Evolutionary conservation across 2,888 invertebrate species (phyloP).

Genomic region (Drosophila paramelanica): DNA sequence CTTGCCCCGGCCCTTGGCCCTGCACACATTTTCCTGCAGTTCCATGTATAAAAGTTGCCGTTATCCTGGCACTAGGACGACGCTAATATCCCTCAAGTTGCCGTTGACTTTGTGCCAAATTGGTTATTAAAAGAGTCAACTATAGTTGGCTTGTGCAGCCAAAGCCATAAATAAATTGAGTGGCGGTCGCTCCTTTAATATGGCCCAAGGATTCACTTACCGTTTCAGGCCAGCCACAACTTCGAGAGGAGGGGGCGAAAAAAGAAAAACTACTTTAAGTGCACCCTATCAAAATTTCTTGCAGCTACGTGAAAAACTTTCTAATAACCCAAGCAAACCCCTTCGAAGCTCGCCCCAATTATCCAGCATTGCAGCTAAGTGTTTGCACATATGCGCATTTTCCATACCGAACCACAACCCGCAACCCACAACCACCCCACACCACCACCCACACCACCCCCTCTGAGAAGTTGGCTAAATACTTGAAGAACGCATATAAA

Average conservation of each 20-base stretch:
- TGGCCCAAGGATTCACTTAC: background rate
- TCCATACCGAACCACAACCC: background rate
- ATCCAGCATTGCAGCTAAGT: background rate
- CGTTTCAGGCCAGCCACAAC: constrained; percentile 2
- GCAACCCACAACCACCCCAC: no score
- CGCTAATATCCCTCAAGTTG: constrained; percentile 68
- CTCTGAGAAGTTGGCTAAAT: no score
- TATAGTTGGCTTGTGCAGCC: constrained; percentile 43
- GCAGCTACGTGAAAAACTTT: constrained; percentile 17
- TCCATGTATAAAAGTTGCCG: constrained; percentile 20
- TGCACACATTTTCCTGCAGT: constrained; percentile 7
- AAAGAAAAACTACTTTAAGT: constrained; percentile 22
- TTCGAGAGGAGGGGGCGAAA: background rate
- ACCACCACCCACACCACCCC: no score
- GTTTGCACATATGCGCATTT: constrained; percentile 3
- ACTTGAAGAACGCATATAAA: no score
- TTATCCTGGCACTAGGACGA: constrained; percentile 30
- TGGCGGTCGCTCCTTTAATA: constrained; percentile 17
- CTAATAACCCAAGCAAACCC: background rate
- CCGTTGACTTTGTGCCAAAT: constrained; percentile 64
- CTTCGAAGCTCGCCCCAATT: background rate
- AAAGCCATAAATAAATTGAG: constrained; percentile 53
- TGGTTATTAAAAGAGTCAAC: constrained; percentile 75
- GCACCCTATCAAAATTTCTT: constrained; percentile 9
- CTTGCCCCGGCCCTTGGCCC: background rate